These are phyloP conservation scores for Parapristionchus giblindavisi DNA, from an alignment of 2,888 invertebrate genomes.

Conservation along the genomic window DNA sequence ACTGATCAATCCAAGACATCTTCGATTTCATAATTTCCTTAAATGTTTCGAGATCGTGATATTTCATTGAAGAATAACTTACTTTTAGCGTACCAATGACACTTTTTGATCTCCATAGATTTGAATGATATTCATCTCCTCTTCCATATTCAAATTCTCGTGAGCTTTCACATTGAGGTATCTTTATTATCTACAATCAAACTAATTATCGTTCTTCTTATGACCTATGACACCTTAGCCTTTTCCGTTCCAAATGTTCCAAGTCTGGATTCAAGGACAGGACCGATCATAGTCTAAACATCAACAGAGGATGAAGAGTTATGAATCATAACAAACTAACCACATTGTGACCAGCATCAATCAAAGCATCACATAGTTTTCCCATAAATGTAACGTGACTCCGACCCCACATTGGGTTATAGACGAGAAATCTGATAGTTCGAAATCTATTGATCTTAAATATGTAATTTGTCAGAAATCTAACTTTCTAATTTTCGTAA, in stretches of 20 bases:
- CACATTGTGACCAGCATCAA: conserved; percentile 20
- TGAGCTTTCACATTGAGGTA: background rate
- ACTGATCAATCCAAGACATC: background rate
- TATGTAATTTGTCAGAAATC: no score
- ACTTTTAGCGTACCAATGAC: background rate
- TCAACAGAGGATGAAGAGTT: background rate
- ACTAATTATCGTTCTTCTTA: background rate
- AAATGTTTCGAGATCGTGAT: background rate
- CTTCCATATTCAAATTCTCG: background rate
- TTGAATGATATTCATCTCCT: background rate
- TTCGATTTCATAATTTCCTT: background rate
- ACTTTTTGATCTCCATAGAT: background rate
- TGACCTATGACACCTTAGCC: background rate
- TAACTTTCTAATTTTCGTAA: no score
- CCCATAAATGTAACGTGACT: conserved; percentile 20
- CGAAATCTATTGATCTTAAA: no score
- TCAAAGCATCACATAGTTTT: background rate
- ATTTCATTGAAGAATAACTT: background rate
- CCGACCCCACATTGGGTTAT: background rate
- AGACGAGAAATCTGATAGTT: conserved; percentile 16
- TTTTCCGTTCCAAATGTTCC: background rate
- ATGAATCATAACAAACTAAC: background rate
- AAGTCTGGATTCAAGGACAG: background rate
- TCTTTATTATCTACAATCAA: background rate
- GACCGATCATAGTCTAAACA: background rate